Conservation (phyloP, 2,113 vertebrate species). For the Donacobius atricapilla region DNA sequence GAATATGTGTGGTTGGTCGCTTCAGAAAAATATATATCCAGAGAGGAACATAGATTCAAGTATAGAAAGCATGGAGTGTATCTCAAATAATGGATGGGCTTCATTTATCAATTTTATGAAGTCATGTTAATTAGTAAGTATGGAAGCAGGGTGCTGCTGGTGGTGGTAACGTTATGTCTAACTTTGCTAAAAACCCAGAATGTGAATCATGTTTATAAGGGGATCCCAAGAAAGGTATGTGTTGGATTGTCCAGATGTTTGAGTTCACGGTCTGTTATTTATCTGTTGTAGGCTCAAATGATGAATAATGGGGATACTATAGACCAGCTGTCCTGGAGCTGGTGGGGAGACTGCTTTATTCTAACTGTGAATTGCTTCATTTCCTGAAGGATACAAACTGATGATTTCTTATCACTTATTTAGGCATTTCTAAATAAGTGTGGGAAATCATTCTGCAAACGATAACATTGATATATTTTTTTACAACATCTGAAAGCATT, state of each 20-base stretch:
- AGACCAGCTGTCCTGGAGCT: background rate
- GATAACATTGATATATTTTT: background rate
- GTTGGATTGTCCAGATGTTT: background rate
- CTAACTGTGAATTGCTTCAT: background rate
- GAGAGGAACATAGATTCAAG: background rate
- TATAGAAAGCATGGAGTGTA: background rate
- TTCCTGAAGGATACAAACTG: background rate
- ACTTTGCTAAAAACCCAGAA: background rate
- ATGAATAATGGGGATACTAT: background rate
- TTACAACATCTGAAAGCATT: background rate
- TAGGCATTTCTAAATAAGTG: background rate
- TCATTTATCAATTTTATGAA: background rate
- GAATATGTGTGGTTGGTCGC: rapidly evolving
- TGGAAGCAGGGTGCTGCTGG: background rate
- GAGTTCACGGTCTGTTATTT: background rate
- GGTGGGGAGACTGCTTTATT: background rate
- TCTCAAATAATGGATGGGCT: background rate
- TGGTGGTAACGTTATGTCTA: background rate
- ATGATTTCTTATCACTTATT: background rate
- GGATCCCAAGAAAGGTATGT: background rate
- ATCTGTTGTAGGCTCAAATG: background rate
- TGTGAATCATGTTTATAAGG: background rate
- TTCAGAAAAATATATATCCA: background rate
- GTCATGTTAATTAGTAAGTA: background rate
- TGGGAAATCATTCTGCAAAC: background rate